Conservation (phyloP, 2,888 invertebrate species). For the Thumatha senex region DNA sequence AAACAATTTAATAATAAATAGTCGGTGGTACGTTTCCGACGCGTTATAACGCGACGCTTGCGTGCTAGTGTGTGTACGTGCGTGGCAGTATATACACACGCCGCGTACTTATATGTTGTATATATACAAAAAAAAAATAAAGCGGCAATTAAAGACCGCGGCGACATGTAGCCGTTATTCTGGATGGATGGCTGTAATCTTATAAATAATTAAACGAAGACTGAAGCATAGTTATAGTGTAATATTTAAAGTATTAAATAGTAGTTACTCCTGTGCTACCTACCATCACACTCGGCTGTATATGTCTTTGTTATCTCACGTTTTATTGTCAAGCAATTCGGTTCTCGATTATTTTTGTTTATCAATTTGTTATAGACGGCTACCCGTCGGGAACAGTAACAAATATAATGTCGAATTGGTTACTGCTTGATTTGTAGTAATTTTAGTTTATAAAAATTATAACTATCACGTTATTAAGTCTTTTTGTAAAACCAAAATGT, state of each 20-base stretch:
- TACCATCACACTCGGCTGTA: slow-evolving; percentile 60
- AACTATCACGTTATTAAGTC: slow-evolving; percentile 32
- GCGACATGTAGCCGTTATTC: slow-evolving; percentile 49
- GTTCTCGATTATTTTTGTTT: slow-evolving; percentile 31
- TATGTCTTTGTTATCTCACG: slow-evolving; percentile 51
- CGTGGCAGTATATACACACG: slow-evolving; percentile 6
- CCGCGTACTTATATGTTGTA: slow-evolving; percentile 42
- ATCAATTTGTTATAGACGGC: slow-evolving; percentile 28
- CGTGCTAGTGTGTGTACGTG: slow-evolving; percentile 12
- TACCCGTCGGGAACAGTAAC: slow-evolving; percentile 17
- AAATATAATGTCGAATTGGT: slow-evolving; percentile 23
- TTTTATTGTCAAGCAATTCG: slow-evolving; percentile 30
- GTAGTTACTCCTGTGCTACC: slow-evolving; percentile 60
- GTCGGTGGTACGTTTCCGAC: slow-evolving; percentile 26
- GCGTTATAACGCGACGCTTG: slow-evolving; percentile 23
- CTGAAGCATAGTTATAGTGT: slow-evolving; percentile 80
- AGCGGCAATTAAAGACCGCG: slow-evolving; percentile 58
- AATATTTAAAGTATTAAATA: slow-evolving; percentile 75
- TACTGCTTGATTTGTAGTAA: slow-evolving; percentile 28
- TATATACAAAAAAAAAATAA: slow-evolving; percentile 52
- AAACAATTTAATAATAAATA: slow-evolving; percentile 28
- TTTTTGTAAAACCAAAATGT: slow-evolving; percentile 34
- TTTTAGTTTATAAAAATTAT: slow-evolving; percentile 34
- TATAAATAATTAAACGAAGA: slow-evolving; percentile 78
- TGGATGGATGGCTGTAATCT: slow-evolving; percentile 69